Percentiles rank a stretch among this genome's conserved stretches.
Evolutionary conservation across 2,113 vertebrate genomes (phyloP).

Genomic region (Muntiacus reevesi): DNA sequence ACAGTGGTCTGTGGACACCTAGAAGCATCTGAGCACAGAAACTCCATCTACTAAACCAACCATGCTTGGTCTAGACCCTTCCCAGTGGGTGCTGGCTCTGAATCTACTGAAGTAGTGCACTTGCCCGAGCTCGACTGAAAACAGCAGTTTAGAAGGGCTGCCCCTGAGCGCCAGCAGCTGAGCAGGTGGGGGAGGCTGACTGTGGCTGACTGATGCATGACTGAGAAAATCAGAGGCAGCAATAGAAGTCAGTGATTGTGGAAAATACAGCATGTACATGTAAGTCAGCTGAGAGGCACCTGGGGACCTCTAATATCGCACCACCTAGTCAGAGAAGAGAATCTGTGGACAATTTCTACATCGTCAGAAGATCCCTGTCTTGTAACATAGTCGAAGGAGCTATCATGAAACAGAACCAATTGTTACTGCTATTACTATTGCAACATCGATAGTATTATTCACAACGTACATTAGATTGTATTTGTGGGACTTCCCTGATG

Average conservation of each 20-base stretch:
- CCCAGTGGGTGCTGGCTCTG: neutral
- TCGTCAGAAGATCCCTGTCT: neutral
- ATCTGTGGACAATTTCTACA: neutral
- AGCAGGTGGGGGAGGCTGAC: neutral
- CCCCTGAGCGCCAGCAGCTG: neutral
- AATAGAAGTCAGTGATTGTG: neutral
- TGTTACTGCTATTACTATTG: neutral
- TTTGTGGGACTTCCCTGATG: neutral
- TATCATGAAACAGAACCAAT: neutral
- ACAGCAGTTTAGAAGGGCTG: neutral
- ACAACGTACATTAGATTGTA: neutral
- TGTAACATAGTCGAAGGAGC: neutral
- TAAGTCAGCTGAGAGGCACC: neutral
- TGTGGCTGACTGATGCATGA: neutral
- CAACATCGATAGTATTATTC: neutral
- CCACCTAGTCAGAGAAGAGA: neutral
- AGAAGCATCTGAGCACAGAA: neutral
- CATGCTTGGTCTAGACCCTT: accelerated
- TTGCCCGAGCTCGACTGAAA: neutral
- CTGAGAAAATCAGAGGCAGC: neutral
- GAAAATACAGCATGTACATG: neutral
- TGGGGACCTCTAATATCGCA: accelerated
- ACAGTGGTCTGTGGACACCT: neutral
- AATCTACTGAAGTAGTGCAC: neutral
- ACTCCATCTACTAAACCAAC: neutral